Evolutionary conservation across 2,797 vertebrate genomes (phyloP), one percentile per base, ranked within the genome.

Genomic region (Tokudaia muenninki): DNA sequence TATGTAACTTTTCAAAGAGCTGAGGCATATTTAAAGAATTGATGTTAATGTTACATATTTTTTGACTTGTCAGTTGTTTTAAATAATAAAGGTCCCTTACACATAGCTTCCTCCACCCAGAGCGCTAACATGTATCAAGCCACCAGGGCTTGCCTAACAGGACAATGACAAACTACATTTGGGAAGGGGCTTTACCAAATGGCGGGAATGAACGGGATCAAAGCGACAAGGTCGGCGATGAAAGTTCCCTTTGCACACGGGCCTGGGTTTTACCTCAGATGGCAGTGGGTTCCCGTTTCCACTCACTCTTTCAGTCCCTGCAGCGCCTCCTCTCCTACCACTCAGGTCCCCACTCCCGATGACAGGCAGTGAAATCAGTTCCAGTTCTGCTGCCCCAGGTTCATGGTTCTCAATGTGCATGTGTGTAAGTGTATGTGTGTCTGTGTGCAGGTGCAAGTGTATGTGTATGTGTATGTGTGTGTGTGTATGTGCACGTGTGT

Each of bases 381-480:
- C 44, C 14, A 4, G 47, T 63, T 75, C n/a, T 78, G 50, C 61
- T 57, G 14, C 1, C 16, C 86, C 26, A 80, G 52, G n/a, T 3
- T 37, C 6, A 4, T 14, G 2, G 11, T 50, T 37, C 65, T 55
- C n/a, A 52, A 24, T 52, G 44, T 67, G 44, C 6, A 70, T 59
- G 12, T 82, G 2, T 37, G 24, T 26, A 37, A 6, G 55, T 59
- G 37, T 59, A n/a, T 31, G 2, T 17, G 3, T 65, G 61, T 7
- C 7, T 47, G 12, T 29, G 12, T 44, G 8, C 19, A 34, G 16
- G 65, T 70, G 31, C 34, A 3, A 16, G 16, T 17, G 1, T 17
- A 0, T 63, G 3, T 61, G 0, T 22, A 1, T 21, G 1, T 47
- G 24, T 61, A 14, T 3, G 24, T 80, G 19, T n/a, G 0, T 22